phyloP scores from a whole-genome alignment of 2,888 invertebrate species.

The Tridacna crocea region DNA sequence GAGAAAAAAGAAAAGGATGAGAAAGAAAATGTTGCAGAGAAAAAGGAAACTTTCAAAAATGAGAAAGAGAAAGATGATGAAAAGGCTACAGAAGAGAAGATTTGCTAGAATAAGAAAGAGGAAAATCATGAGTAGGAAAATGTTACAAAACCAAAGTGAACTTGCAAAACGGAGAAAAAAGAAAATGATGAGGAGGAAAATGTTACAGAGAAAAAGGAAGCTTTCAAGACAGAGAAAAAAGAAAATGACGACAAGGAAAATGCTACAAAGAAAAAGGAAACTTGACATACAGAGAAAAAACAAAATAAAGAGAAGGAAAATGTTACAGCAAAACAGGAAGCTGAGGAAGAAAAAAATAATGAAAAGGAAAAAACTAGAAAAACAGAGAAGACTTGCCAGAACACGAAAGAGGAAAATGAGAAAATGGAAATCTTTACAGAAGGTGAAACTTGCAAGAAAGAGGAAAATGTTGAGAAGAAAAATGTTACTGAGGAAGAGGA shows the following conservation, averaged over 20 bases:
- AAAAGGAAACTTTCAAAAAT: background rate
- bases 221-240: background rate
- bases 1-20: background rate
- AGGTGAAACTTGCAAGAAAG: constrained; percentile 6
- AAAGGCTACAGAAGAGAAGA: too few species aligned
- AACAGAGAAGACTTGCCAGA: background rate
- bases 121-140: background rate
- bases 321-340: background rate
- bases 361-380: background rate
- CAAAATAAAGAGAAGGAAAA: background rate
- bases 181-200: too few species aligned
- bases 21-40: background rate
- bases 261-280: too few species aligned
- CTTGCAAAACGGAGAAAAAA: too few species aligned
- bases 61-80: too few species aligned
- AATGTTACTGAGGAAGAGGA: background rate
- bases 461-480: background rate
- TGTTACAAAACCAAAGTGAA: background rate
- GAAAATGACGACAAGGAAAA: constrained; percentile 2
- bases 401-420: background rate
- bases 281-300: background rate
- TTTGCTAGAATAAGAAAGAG: background rate
- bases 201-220: background rate
- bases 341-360: background rate
- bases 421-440: background rate